Evolutionary conservation across 2,888 invertebrate species (phyloP).

Genomic region (Anagyrus pseudococci): DNA sequence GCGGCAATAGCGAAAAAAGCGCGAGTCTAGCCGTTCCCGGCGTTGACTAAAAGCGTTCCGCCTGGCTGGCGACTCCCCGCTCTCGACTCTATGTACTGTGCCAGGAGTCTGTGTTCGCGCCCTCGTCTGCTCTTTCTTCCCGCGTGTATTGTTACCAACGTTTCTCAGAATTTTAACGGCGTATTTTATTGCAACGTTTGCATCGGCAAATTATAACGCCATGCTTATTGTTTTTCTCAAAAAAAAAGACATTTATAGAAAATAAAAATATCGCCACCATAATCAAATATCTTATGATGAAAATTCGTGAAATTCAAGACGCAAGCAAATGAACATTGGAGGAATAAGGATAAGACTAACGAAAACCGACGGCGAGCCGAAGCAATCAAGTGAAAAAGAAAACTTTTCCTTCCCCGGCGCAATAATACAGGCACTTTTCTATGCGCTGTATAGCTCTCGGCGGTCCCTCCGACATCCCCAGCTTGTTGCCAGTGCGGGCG

Average conservation of each 20-base stretch:
- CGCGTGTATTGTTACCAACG: too few relatives aligned
- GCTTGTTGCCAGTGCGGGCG: not conserved
- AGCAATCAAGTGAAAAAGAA: not conserved
- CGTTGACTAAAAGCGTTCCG: conserved; percentile 15
- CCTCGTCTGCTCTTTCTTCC: not conserved
- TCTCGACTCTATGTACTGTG: not conserved
- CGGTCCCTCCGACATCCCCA: not conserved
- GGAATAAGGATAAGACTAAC: not conserved
- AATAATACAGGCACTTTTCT: conserved; percentile 33
- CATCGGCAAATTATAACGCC: too few relatives aligned
- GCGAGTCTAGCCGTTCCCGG: conserved; percentile 4
- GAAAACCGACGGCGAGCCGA: not conserved
- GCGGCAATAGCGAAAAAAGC: not conserved
- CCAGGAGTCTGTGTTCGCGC: conserved; percentile 14
- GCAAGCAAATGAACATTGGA: not conserved
- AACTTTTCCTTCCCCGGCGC: conserved; percentile 10
- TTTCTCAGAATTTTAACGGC: too few relatives aligned
- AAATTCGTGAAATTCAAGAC: too few relatives aligned
- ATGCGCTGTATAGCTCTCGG: conserved; percentile 19
- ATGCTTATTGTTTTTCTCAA: too few relatives aligned
- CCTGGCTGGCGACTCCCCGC: conserved; percentile 29
- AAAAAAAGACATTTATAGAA: too few relatives aligned
- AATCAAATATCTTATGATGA: too few relatives aligned
- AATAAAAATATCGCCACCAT: too few relatives aligned
- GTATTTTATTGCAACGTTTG: too few relatives aligned